These are phyloP conservation scores for Papilio demoleus DNA, from an alignment of 2,888 invertebrate species.

Conservation along the genomic window DNA sequence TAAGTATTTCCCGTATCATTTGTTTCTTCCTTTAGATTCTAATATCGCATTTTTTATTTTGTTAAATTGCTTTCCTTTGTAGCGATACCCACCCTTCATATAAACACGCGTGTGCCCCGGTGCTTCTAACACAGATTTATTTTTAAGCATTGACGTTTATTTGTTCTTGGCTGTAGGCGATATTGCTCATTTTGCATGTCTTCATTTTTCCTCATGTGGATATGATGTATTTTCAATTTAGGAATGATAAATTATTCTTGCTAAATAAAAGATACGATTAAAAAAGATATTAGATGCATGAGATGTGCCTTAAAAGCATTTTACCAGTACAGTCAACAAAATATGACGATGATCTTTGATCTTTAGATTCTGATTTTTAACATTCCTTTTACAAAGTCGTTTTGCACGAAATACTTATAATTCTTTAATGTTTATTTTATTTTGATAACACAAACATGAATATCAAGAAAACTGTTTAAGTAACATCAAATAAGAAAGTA, in stretches of 20 bases:
- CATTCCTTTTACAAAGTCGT: no score
- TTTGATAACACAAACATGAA: no score
- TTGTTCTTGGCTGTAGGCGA: constrained; percentile 74
- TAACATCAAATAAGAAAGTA: background rate
- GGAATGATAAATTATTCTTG: constrained; percentile 18
- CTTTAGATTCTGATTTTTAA: background rate
- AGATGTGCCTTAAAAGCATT: background rate
- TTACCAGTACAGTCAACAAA: background rate
- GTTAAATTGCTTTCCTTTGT: constrained; percentile 82
- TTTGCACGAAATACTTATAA: no score
- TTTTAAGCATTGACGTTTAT: constrained; percentile 79
- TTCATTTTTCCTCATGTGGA: constrained; percentile 43
- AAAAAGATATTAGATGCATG: no score
- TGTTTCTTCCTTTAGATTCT: constrained; percentile 70
- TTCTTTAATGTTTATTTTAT: no score
- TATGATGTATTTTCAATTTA: constrained; percentile 41
- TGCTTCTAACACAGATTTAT: constrained; percentile 74
- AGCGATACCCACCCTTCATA: constrained; percentile 66
- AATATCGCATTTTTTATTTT: constrained; percentile 79
- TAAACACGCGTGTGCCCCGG: constrained; percentile 66
- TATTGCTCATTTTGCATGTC: constrained; percentile 65
- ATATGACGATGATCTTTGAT: background rate
- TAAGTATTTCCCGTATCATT: constrained; percentile 82
- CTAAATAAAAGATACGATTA: no score
- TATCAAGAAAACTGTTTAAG: no score